Conservation (phyloP, 1,140 invertebrate genomes). For the Bicyclus anynana region DNA sequence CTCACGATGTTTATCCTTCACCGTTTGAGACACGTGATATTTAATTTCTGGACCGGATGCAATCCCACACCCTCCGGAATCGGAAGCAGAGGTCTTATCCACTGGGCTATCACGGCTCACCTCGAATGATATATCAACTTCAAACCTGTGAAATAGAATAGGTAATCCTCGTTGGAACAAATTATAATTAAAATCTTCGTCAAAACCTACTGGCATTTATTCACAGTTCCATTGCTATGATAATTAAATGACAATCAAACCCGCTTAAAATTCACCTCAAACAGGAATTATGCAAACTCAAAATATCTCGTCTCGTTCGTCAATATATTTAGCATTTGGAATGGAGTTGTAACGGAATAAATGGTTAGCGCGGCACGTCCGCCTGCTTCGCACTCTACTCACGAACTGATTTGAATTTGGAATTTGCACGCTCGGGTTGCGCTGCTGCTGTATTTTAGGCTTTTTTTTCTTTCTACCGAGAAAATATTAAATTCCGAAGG, state of each 20-base stretch:
- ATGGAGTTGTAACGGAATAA: slow-evolving; percentile 66
- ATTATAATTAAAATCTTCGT: neutral
- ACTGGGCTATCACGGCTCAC: no score
- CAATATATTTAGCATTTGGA: slow-evolving; percentile 67
- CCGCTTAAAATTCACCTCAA: slow-evolving; percentile 40
- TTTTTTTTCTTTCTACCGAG: slow-evolving; percentile 18
- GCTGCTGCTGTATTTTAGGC: slow-evolving; percentile 16
- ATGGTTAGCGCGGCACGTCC: slow-evolving; percentile 57
- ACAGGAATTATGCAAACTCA: slow-evolving; percentile 57
- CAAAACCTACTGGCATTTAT: neutral
- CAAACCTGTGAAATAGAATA: no score
- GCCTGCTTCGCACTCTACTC: slow-evolving; percentile 52
- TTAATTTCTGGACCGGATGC: no score
- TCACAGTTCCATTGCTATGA: slow-evolving; percentile 7
- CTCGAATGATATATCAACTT: no score
- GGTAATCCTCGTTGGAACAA: neutral
- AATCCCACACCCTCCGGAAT: no score
- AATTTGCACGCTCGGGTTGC: slow-evolving; percentile 49
- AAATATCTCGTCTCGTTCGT: slow-evolving; percentile 55
- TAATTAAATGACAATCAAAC: slow-evolving; percentile 44
- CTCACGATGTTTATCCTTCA: no score
- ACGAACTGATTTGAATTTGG: slow-evolving; percentile 71
- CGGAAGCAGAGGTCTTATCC: no score
- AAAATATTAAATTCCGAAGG: neutral
- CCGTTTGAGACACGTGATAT: no score